Conservation (phyloP, 2,113 vertebrate genomes). For the Paracanthobrama guichenoti region DNA sequence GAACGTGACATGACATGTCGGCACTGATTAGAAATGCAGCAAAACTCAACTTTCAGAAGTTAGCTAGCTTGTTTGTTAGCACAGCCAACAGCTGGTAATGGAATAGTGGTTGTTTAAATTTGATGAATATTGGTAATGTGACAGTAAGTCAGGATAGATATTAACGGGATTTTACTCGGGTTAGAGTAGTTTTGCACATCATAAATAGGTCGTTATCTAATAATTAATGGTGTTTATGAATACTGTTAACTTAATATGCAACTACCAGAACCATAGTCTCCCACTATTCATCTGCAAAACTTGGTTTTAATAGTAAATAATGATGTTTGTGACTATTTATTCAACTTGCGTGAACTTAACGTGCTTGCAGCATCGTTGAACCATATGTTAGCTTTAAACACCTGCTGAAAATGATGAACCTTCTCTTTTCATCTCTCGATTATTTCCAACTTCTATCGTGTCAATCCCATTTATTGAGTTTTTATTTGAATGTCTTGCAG, state of each 20-base stretch:
- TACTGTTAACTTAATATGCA: background rate
- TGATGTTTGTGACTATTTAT: background rate
- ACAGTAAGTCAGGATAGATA: background rate
- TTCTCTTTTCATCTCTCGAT: background rate
- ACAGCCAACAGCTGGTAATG: constrained; percentile 26
- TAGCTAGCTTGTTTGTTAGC: constrained; percentile 63
- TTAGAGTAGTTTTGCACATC: background rate
- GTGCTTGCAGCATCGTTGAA: background rate
- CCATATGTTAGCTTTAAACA: constrained; percentile 25
- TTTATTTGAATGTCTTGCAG: background rate
- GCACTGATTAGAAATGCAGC: background rate
- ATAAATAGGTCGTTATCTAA: background rate
- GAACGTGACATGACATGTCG: background rate
- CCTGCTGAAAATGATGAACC: constrained; percentile 18
- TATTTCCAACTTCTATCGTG: background rate
- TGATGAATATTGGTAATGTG: background rate
- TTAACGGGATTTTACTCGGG: background rate
- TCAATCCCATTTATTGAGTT: background rate
- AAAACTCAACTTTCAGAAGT: constrained; percentile 52
- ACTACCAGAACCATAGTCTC: background rate
- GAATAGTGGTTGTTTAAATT: background rate
- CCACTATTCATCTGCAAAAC: background rate
- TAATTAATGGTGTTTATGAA: background rate
- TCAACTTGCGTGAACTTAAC: background rate
- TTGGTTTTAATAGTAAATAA: background rate